Percentiles rank a stretch among this genome's conserved stretches.
phyloP scores from a whole-genome alignment of 2,888 invertebrate genomes.

The Asteroscopus sphinx region DNA sequence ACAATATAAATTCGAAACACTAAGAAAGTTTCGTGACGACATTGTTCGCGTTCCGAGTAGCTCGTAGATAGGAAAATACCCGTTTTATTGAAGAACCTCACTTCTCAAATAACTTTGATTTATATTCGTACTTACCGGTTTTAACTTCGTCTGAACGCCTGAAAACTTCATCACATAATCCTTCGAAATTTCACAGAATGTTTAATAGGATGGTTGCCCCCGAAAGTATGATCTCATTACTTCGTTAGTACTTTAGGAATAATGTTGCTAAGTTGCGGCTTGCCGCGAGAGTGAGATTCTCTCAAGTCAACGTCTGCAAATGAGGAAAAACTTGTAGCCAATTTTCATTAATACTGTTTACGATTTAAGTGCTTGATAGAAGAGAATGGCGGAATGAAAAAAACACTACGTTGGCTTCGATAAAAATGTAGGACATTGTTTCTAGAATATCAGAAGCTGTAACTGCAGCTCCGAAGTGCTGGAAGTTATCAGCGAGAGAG shows the following conservation, averaged over 20 bases:
- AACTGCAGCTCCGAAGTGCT: slow-evolving; percentile 24
- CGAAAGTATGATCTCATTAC: slow-evolving; percentile 58
- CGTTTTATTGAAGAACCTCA: slow-evolving; percentile 38
- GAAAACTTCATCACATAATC: slow-evolving; percentile 54
- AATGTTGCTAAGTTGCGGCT: slow-evolving; percentile 50
- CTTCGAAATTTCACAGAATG: slow-evolving; percentile 45
- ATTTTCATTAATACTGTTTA: slow-evolving; percentile 39
- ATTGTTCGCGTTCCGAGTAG: slow-evolving; percentile 36
- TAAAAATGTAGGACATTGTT: slow-evolving; percentile 35
- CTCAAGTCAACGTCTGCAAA: slow-evolving; percentile 17
- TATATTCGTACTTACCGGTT: slow-evolving; percentile 35
- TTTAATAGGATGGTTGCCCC: slow-evolving; percentile 36
- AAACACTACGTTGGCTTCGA: slow-evolving; percentile 20
- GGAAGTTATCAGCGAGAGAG: slow-evolving; percentile 28
- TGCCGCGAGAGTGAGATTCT: slow-evolving; percentile 41
- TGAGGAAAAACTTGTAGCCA: slow-evolving; percentile 34
- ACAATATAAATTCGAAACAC: slow-evolving; percentile 12
- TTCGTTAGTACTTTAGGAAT: slow-evolving; percentile 56
- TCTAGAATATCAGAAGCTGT: slow-evolving; percentile 14
- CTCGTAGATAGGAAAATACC: slow-evolving; percentile 35
- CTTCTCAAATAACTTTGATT: slow-evolving; percentile 51
- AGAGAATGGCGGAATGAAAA: slow-evolving; percentile 25
- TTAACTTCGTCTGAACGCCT: slow-evolving; percentile 29
- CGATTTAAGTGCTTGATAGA: slow-evolving; percentile 27
- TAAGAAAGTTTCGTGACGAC: slow-evolving; percentile 34